Base-by-base conservation (phyloP, 1,140 invertebrate genomes). In the Branchinecta lynchi region DNA sequence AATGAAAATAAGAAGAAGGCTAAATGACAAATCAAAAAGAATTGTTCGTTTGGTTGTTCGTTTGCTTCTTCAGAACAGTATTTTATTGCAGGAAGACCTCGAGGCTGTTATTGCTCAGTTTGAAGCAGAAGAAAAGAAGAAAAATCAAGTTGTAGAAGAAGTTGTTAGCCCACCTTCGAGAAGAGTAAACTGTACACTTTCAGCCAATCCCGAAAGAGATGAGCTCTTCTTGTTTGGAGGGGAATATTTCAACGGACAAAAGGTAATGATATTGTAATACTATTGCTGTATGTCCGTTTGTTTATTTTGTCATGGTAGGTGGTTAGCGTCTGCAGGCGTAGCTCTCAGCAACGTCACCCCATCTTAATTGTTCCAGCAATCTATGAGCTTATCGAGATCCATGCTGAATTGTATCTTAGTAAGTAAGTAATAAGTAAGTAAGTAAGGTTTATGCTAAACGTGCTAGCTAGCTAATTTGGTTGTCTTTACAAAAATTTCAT, bases 191-290 rank as follows among this genome's bases (percentile, higher is more conserved):
- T 92, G 91, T 73, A 82, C 86, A 7, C 80, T 96, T 21, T 84
- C 86, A 43, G 77, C 89, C 0, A 90, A 96, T 79, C 91, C 92
- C 43, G 85, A 87, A 71, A 90, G 88, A 79, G 89, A 95, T 76
- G 92, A 95, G 77, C 78, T 96, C 3, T 87, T 96, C 70, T 80
- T 96, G 76, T 90, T 93, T 81, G 93, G 93, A 8, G 93, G 93
- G 65, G 92, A 96, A 81, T 93, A 89, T 77, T 90, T 87, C 77
- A 89, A 94, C 83, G 93, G 93, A 7, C 85, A 87, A 77, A 90
- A 89, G 80, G 89, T 92, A 79, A 10, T 44, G 32, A 32, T 32
- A 32, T 1, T 32, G 32, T 32, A 32, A 32, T 68, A 7, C 6
- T 68, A 21, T 43, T 66, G 20, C 8, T 66, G 5, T 71, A 67